Evolutionary conservation across 2,797 vertebrate species (phyloP).

Genomic region (Pristis pectinata): DNA sequence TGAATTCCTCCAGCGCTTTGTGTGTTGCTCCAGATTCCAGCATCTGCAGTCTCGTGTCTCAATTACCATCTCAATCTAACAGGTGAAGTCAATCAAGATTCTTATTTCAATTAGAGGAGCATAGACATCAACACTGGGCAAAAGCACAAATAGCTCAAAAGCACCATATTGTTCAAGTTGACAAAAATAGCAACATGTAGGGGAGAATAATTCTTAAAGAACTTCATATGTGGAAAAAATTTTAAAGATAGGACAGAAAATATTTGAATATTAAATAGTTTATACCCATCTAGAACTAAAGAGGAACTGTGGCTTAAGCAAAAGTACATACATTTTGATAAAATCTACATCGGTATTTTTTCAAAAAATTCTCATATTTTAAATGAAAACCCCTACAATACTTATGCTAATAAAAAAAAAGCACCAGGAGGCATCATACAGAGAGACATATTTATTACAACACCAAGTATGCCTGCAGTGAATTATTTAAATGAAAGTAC

Average conservation of each 20-base stretch:
- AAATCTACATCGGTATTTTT: neutral
- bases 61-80: neutral
- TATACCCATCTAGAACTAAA: neutral
- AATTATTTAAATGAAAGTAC: slow-evolving; percentile 20
- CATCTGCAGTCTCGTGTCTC: too few species aligned
- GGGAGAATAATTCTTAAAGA: neutral
- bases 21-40: too few species aligned
- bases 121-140: too few species aligned
- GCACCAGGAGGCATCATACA: slow-evolving; percentile 16
- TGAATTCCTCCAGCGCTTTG: too few species aligned
- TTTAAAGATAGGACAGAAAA: neutral
- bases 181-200: neutral
- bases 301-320: neutral
- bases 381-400: neutral
- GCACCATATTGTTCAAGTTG: neutral
- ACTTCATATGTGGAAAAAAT: neutral
- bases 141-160: neutral
- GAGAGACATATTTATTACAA: slow-evolving; percentile 27
- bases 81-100: neutral
- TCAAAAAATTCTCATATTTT: neutral
- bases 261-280: neutral
- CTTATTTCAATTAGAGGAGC: neutral
- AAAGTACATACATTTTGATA: neutral
- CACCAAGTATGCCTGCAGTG: slow-evolving; percentile 23
- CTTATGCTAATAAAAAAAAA: slow-evolving; percentile 4